A percentile compares a stretch with the other conserved stretches of the same genome.
Conservation (phyloP, 2,888 invertebrate genomes). For the Anoplius nigerrimus region DNA sequence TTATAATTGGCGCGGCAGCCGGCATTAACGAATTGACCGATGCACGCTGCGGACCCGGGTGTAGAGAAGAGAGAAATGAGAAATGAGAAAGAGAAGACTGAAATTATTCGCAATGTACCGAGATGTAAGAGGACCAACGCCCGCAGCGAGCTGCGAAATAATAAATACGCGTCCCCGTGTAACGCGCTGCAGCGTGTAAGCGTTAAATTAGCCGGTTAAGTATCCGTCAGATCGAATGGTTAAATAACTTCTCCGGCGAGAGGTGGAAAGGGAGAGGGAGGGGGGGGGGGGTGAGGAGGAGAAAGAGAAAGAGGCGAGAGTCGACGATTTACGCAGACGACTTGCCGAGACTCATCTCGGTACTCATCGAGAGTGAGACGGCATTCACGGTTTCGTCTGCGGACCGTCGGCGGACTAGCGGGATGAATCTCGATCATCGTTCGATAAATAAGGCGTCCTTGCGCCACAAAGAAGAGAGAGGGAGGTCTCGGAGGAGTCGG, state of each 20-base stretch:
- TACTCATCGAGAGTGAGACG: not conserved
- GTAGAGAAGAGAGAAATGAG: not conserved
- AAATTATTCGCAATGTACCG: not conserved
- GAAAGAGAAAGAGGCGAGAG: conserved; percentile 13
- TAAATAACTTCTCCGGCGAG: conserved; percentile 36
- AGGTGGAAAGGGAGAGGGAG: conserved; percentile 12
- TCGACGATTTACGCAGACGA: not conserved
- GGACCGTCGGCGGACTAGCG: conserved; percentile 29
- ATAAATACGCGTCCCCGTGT: conserved; percentile 31
- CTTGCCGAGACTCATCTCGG: not conserved
- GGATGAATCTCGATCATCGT: conserved; percentile 38
- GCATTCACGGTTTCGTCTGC: conserved; percentile 22
- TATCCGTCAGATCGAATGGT: conserved; percentile 43
- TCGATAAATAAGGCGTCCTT: conserved; percentile 50
- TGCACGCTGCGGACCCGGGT: not conserved
- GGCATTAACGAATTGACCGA: conserved; percentile 7
- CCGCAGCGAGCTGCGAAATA: conserved; percentile 42
- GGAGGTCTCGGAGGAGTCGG: conserved; percentile 15
- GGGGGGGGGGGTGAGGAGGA: conserved; percentile 8
- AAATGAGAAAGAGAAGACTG: not conserved
- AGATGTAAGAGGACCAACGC: conserved; percentile 29
- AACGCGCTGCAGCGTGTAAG: conserved; percentile 35
- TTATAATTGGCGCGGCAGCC: not conserved
- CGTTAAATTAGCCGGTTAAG: conserved; percentile 53
- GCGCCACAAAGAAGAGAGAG: conserved; percentile 25